Percentiles rank a stretch among this genome's conserved stretches.
phyloP scores from a whole-genome alignment of 1,140 invertebrate species.

The Asbolus verrucosus region DNA sequence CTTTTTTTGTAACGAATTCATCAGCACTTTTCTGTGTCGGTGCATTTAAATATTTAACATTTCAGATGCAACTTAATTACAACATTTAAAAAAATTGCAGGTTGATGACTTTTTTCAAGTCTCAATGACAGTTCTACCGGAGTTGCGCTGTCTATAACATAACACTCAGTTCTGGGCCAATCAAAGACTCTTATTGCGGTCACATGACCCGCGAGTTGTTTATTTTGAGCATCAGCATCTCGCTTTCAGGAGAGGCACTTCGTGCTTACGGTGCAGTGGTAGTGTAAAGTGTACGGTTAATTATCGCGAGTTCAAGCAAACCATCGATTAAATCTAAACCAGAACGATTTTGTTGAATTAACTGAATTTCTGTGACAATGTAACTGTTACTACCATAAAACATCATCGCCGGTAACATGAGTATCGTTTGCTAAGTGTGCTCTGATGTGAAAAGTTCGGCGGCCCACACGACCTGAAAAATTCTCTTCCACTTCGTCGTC shows the following conservation, averaged over 20 bases:
- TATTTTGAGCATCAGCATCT: slow-evolving; percentile 57
- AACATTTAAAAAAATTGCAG: slow-evolving; percentile 5
- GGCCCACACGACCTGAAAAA: slow-evolving; percentile 57
- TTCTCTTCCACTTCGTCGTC: slow-evolving; percentile 50
- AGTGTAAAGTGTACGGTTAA: slow-evolving; percentile 22
- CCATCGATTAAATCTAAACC: slow-evolving; percentile 6
- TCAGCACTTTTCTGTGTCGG: too few relatives aligned
- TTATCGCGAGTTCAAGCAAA: background rate
- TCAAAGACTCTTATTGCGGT: background rate
- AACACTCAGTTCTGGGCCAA: slow-evolving; percentile 1
- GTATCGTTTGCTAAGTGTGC: background rate
- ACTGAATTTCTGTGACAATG: slow-evolving; percentile 8
- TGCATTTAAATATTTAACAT: too few relatives aligned
- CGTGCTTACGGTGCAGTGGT: slow-evolving; percentile 22
- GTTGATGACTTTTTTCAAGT: slow-evolving; percentile 34
- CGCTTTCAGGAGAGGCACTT: slow-evolving; percentile 44
- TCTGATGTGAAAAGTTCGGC: slow-evolving; percentile 12
- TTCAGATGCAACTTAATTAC: too few relatives aligned
- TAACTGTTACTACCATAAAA: too few relatives aligned
- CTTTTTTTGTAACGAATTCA: too few relatives aligned
- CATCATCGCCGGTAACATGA: too few relatives aligned
- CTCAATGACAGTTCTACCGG: slow-evolving; percentile 27
- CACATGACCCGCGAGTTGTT: slow-evolving; percentile 52
- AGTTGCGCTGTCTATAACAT: slow-evolving; percentile 8
- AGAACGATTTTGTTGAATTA: too few relatives aligned